Evolutionary conservation across 2,797 vertebrate species (phyloP).

Genomic region (Chrysocyon brachyurus): DNA sequence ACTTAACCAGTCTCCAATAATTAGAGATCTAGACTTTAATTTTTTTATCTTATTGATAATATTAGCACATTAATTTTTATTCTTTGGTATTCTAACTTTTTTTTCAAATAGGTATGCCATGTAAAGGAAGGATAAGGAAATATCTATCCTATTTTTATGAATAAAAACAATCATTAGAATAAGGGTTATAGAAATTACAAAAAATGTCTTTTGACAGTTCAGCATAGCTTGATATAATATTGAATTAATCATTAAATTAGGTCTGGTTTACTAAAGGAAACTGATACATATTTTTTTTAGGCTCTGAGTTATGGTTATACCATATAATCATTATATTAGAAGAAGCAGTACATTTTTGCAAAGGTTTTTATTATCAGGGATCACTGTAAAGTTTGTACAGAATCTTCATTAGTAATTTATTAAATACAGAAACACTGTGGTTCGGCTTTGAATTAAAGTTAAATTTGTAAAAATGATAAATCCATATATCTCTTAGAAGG

Average conservation of each 20-base stretch:
- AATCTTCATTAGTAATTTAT: slow-evolving; percentile 15
- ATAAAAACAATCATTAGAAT: slow-evolving; percentile 14
- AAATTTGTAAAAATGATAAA: slow-evolving; percentile 33
- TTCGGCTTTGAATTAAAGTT: slow-evolving; percentile 20
- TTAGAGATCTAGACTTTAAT: not conserved
- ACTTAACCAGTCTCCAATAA: not conserved
- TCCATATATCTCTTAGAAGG: not conserved
- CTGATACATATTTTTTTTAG: not conserved
- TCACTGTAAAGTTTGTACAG: not conserved
- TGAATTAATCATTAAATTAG: slow-evolving; percentile 45
- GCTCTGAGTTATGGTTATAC: slow-evolving; percentile 22
- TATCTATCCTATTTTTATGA: slow-evolving; percentile 28
- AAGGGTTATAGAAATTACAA: not conserved
- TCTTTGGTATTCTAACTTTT: not conserved
- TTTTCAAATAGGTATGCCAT: not conserved
- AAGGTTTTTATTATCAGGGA: slow-evolving; percentile 37
- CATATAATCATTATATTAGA: slow-evolving; percentile 25
- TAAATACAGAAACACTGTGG: not conserved
- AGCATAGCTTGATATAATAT: not conserved
- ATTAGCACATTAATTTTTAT: slow-evolving; percentile 20
- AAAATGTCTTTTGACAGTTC: slow-evolving; percentile 8
- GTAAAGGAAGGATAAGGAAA: not conserved
- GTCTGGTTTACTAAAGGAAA: not conserved
- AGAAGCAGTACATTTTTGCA: not conserved
- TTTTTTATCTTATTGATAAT: slow-evolving; percentile 25